Conservation (phyloP, 1,140 invertebrate species). For the Saccostrea echinata region DNA sequence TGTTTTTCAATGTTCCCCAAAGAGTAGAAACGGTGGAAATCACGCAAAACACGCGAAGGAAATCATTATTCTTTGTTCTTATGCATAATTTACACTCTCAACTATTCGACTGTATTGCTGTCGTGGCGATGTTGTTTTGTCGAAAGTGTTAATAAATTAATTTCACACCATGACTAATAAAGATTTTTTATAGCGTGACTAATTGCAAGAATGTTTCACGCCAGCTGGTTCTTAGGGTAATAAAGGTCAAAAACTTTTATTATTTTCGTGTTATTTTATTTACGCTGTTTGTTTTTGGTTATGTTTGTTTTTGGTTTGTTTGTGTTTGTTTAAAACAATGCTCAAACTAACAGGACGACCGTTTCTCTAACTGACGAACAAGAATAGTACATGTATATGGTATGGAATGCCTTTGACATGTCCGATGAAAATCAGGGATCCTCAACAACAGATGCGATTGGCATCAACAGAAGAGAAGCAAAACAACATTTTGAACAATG, state of each 20-base stretch:
- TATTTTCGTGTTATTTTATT: not conserved
- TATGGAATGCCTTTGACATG: not conserved
- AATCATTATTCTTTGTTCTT: constrained; percentile 36
- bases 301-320: no score
- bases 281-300: no score
- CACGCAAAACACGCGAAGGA: constrained; percentile 11
- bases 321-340: no score
- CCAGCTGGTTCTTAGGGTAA: not conserved
- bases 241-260: not conserved
- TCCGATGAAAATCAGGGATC: not conserved
- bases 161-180: constrained; percentile 25
- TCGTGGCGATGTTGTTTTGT: not conserved
- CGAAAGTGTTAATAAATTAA: constrained; percentile 19
- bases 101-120: not conserved
- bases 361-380: no score
- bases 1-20: not conserved
- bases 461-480: not conserved
- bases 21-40: not conserved
- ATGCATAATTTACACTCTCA: constrained; percentile 23
- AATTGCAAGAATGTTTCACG: not conserved
- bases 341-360: no score
- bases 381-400: no score
- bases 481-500: constrained; percentile 28
- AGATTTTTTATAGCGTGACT: not conserved
- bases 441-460: not conserved